A percentile compares a stretch with the other conserved stretches of the same genome.
These are phyloP conservation scores for Acanthurus tractus DNA, from an alignment of 2,797 vertebrate species.

Conservation along the genomic window DNA sequence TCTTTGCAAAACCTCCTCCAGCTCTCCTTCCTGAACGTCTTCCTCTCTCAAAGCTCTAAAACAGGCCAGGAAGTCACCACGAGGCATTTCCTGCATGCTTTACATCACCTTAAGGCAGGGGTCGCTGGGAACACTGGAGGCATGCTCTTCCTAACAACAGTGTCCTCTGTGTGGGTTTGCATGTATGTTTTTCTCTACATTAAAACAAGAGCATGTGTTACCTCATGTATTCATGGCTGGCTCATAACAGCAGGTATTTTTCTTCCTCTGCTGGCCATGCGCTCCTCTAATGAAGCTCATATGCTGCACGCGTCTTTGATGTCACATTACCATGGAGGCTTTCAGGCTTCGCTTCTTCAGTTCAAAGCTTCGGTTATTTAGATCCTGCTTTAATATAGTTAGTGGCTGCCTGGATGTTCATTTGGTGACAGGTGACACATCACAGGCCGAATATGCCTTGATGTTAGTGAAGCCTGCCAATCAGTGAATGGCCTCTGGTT, in stretches of 20 bases:
- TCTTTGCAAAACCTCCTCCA: slow-evolving; percentile 12
- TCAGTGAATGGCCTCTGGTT: slow-evolving; percentile 41
- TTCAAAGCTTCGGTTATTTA: slow-evolving; percentile 66
- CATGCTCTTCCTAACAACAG: slow-evolving; percentile 44
- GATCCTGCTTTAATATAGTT: slow-evolving; percentile 57
- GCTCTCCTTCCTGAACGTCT: slow-evolving; percentile 35
- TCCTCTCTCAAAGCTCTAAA: slow-evolving; percentile 61
- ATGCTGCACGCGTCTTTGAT: slow-evolving; percentile 75
- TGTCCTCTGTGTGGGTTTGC: slow-evolving; percentile 25
- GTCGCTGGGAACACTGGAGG: slow-evolving; percentile 58
- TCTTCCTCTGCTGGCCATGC: neutral
- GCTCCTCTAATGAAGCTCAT: slow-evolving; percentile 75
- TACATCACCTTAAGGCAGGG: slow-evolving; percentile 62
- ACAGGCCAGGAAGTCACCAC: slow-evolving; percentile 68
- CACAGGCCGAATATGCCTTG: slow-evolving; percentile 62
- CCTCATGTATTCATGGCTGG: slow-evolving; percentile 13
- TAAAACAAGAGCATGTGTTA: slow-evolving; percentile 20
- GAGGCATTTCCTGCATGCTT: slow-evolving; percentile 80
- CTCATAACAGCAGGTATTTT: slow-evolving; percentile 23
- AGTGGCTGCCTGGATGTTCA: slow-evolving; percentile 51
- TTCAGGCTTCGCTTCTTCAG: slow-evolving; percentile 58
- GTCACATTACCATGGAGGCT: slow-evolving; percentile 61
- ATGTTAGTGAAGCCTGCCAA: slow-evolving; percentile 43
- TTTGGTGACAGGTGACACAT: slow-evolving; percentile 76
- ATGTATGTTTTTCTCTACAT: slow-evolving; percentile 20